A percentile compares a stretch with the other conserved stretches of the same genome.
phyloP scores from a whole-genome alignment of 92 coral and sea anemone genomes.

The Parazoanthus swiftii region DNA sequence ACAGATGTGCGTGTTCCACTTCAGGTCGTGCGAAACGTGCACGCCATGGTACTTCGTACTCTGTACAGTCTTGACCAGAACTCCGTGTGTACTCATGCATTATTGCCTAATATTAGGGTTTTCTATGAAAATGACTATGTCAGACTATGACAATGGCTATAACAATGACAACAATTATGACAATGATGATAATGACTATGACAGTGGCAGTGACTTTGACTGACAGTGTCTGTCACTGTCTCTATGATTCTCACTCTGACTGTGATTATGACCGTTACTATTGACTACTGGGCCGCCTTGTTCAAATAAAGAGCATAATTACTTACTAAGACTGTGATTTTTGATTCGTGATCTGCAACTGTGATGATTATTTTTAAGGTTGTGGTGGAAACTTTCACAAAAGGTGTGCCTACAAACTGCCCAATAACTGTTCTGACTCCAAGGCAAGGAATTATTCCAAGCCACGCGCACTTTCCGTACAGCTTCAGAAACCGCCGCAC shows the following conservation, averaged over 20 bases:
- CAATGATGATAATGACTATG: background rate
- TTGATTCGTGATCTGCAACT: too few species aligned
- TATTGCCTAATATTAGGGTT: too few species aligned
- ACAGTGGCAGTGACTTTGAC: background rate
- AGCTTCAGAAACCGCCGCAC: slow-evolving; percentile 38
- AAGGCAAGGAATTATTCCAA: slow-evolving; percentile 46
- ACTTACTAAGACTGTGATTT: background rate
- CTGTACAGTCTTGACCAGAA: too few species aligned
- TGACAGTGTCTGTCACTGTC: too few species aligned
- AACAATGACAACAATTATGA: background rate
- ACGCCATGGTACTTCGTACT: too few species aligned
- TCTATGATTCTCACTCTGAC: background rate
- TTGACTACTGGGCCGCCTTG: background rate
- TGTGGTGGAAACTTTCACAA: slow-evolving; percentile 99
- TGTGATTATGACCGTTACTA: background rate
- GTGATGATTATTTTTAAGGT: slow-evolving; percentile 42
- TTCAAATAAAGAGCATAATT: too few species aligned
- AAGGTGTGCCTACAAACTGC: slow-evolving; percentile 92
- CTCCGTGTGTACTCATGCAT: too few species aligned
- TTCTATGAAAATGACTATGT: too few species aligned
- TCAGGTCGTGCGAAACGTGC: too few species aligned
- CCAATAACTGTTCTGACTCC: slow-evolving; percentile 91
- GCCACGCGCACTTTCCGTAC: slow-evolving; percentile 41
- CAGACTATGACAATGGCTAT: background rate
- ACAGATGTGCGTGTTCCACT: too few species aligned